These are phyloP conservation scores for Aplidium turbinatum DNA, from an alignment of 23 tunicate genomes.

Conservation along the genomic window DNA sequence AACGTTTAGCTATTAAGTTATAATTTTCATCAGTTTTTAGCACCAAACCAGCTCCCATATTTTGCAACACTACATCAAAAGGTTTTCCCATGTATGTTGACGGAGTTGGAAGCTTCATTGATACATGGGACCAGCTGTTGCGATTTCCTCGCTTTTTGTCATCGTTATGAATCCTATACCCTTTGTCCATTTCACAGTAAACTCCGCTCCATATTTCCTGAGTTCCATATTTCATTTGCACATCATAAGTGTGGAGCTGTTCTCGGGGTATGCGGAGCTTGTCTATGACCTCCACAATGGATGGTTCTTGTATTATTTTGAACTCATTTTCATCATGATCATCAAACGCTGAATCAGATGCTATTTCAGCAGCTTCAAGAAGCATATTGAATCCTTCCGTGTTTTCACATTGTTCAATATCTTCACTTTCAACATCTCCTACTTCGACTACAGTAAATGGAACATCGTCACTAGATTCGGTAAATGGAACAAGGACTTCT, in stretches of 20 bases:
- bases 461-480: neutral
- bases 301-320: neutral
- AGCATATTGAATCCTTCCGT: slow-evolving; percentile 50
- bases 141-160: neutral
- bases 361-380: slow-evolving; percentile 60
- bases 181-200: slow-evolving; percentile 11
- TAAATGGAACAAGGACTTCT: too few relatives aligned
- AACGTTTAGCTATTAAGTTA: slow-evolving; percentile 34
- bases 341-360: slow-evolving; percentile 4
- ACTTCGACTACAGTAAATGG: neutral
- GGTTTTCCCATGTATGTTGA: neutral
- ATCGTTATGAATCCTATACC: slow-evolving; percentile 43
- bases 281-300: slow-evolving; percentile 4
- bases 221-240: slow-evolving; percentile 27
- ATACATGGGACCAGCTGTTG: neutral
- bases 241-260: slow-evolving; percentile 6
- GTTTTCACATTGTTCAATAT: slow-evolving; percentile 2
- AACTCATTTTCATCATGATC: neutral
- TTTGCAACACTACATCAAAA: slow-evolving; percentile 33
- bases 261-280: slow-evolving; percentile 5
- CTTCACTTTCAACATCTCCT: neutral
- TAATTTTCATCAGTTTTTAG: slow-evolving; percentile 20
- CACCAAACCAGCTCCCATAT: slow-evolving; percentile 30
- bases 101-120: slow-evolving; percentile 15
- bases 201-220: slow-evolving; percentile 7